Evolutionary conservation across 2,113 vertebrate genomes (phyloP).

Genomic region (Cochlearius cochlearius): DNA sequence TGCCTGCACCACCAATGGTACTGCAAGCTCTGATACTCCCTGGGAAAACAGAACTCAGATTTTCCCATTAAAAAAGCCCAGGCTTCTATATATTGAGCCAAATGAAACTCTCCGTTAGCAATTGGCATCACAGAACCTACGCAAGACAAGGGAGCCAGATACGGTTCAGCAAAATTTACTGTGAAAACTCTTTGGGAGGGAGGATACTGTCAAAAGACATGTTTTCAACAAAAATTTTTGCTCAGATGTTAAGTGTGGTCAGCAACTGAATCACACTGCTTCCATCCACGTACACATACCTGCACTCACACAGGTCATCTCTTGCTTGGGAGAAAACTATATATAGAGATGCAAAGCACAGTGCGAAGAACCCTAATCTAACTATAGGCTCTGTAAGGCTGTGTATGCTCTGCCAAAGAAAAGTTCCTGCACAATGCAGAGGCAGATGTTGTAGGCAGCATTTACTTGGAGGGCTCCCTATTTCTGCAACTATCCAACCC

Average conservation of each 20-base stretch:
- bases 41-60: neutral
- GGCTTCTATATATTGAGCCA: neutral
- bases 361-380: neutral
- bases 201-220: neutral
- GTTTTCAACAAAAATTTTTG: neutral
- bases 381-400: neutral
- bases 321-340: neutral
- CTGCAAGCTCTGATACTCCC: neutral
- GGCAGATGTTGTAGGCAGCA: slow-evolving; percentile 43
- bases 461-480: slow-evolving; percentile 16
- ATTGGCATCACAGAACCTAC: slow-evolving; percentile 2
- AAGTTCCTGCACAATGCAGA: slow-evolving; percentile 4
- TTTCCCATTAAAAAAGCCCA: slow-evolving; percentile 10
- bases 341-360: neutral
- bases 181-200: neutral
- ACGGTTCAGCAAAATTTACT: neutral
- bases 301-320: neutral
- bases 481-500: neutral
- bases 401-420: neutral
- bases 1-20: neutral
- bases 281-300: neutral
- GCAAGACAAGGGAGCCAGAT: slow-evolving; percentile 11
- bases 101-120: neutral
- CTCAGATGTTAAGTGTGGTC: neutral
- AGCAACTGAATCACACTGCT: neutral